phyloP scores from a whole-genome alignment of 2,888 invertebrate genomes.

The Barypeithes pellucidus region DNA sequence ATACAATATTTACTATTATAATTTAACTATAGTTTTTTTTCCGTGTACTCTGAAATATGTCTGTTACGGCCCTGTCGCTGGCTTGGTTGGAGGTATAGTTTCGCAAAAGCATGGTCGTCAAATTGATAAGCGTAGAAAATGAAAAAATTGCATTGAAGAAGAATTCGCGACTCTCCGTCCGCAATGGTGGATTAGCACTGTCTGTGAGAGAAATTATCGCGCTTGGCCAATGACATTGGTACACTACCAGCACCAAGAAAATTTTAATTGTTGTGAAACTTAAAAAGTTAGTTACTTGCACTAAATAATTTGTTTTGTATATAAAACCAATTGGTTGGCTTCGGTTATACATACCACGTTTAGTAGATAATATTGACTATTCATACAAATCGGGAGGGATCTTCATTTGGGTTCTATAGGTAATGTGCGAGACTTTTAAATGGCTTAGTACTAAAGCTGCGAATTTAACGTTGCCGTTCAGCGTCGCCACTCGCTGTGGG shows the following conservation, averaged over 20 bases:
- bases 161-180: conserved; percentile 26
- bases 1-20: no score
- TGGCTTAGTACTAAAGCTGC: no score
- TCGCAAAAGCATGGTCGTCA: conserved; percentile 24
- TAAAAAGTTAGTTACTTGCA: no score
- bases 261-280: conserved; percentile 8
- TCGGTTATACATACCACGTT: neutral
- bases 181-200: conserved; percentile 21
- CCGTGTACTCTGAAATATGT: neutral
- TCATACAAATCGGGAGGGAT: no score
- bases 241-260: neutral
- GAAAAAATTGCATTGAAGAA: conserved; percentile 26
- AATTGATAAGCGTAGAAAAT: conserved; percentile 32
- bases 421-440: no score
- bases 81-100: conserved; percentile 18
- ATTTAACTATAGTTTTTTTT: no score
- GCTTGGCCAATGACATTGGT: neutral
- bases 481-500: no score
- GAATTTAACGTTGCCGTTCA: no score
- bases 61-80: conserved; percentile 16
- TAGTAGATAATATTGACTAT: neutral
- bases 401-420: no score
- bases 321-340: neutral
- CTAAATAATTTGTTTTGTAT: neutral
- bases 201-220: conserved; percentile 28